Evolutionary conservation across 2,888 invertebrate genomes (phyloP), one percentile per base, ranked within the genome.

Genomic region (Autographa pulchrina): DNA sequence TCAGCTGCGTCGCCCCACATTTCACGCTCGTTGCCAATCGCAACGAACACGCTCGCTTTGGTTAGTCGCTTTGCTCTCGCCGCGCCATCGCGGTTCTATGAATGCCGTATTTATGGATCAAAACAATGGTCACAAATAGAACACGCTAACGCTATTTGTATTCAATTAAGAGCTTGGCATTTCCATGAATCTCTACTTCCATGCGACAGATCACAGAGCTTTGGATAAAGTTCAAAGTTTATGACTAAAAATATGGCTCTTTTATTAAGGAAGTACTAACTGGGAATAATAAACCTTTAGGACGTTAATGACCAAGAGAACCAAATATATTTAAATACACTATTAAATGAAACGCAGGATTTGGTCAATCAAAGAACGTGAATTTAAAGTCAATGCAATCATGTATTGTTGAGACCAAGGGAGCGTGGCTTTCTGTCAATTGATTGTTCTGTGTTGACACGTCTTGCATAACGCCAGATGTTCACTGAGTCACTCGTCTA

Each of bases 1-100:
- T 93, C 90, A 92, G 90, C 90, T 91, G 89, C 90, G 91, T 90
- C 91, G 92, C 89, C 90, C 93, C 92, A 93, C 92, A 94, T 94
- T 94, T 92, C 89, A 92, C 91, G 91, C 90, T 90, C 84, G 89
- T 88, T 91, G 89, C 89, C 88, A 90, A 91, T 91, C 89, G 89
- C 88, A 86, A 85, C 86, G 87, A 90, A 86, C 86, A 86, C 85
- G 88, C 86, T 89, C 81, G 86, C 84, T 89, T 89, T 81, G 78
- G 82, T 82, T 84, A 83, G 70, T 72, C 70, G 80, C 81, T 85
- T 85, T 81, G 81, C 79, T 84, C 80, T 85, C 72, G 69, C 79
- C 80, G 76, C 81, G 75, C 82, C 79, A 81, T 78, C 77, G 81
- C 74, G 67, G 72, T 71, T 74, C 69, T 69, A 80, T 76, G 67